These are phyloP conservation scores for Pseudomyrmex concolor DNA, from an alignment of 1,140 invertebrate species.

Conservation along the genomic window DNA sequence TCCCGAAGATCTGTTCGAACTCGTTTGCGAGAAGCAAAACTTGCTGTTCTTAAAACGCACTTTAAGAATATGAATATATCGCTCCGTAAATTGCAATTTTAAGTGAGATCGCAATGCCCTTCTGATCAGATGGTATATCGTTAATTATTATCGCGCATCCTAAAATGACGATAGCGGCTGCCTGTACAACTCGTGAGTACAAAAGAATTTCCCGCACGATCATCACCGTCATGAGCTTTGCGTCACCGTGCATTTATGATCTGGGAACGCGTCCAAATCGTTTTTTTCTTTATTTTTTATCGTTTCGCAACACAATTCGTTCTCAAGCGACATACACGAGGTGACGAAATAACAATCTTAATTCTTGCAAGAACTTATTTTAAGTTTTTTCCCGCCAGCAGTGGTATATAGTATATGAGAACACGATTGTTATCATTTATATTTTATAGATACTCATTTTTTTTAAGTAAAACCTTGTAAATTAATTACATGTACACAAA, in stretches of 20 bases:
- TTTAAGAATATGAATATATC: no score
- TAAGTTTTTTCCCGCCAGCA: neutral
- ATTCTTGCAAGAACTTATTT: slow-evolving; percentile 36
- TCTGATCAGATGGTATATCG: neutral
- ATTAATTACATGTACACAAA: no score
- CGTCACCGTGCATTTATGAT: slow-evolving; percentile 47
- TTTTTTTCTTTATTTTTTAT: slow-evolving; percentile 15
- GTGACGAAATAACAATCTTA: slow-evolving; percentile 24
- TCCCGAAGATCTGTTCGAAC: neutral
- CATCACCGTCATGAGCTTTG: slow-evolving; percentile 31
- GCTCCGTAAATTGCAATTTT: no score
- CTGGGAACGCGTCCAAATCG: slow-evolving; percentile 63
- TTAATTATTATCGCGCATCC: neutral
- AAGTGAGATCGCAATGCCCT: no score
- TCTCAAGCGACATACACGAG: slow-evolving; percentile 2
- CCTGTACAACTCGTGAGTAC: neutral
- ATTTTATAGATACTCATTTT: neutral
- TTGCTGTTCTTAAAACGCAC: neutral
- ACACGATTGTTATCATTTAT: no score
- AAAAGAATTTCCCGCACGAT: slow-evolving; percentile 55
- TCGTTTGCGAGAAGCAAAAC: slow-evolving; percentile 14
- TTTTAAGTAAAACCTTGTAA: neutral
- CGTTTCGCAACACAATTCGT: slow-evolving; percentile 67
- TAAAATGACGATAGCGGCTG: neutral
- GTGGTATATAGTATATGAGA: no score